Conservation (phyloP, 1,140 invertebrate genomes). For the Lucilia cuprina region DNA sequence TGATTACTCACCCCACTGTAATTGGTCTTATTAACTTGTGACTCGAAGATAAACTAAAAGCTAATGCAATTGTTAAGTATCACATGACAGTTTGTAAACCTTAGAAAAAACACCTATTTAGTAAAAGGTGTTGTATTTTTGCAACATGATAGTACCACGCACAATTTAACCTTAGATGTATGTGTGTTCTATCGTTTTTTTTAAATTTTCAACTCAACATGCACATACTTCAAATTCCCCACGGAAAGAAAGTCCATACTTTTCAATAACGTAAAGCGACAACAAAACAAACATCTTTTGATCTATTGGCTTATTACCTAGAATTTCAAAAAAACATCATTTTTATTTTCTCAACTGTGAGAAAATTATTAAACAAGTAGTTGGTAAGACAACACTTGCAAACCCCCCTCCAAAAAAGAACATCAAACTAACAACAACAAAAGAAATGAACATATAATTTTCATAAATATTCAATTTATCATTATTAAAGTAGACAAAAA, state of each 20-base stretch:
- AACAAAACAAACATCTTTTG: neutral
- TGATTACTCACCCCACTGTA: too few relatives aligned
- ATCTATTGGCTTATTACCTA: conserved; percentile 14
- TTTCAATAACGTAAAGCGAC: neutral
- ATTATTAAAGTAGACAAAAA: neutral
- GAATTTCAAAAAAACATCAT: neutral
- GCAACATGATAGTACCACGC: too few relatives aligned
- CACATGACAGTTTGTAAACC: too few relatives aligned
- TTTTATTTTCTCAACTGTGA: neutral
- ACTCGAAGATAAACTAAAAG: too few relatives aligned
- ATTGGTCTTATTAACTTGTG: too few relatives aligned
- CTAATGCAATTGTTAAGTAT: too few relatives aligned
- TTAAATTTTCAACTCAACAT: neutral
- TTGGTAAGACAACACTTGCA: neutral
- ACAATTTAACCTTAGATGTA: too few relatives aligned
- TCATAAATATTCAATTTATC: conserved; percentile 15
- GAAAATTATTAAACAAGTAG: conserved; percentile 12
- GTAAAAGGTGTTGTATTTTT: too few relatives aligned
- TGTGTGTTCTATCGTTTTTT: neutral
- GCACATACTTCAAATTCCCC: neutral
- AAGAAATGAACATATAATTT: neutral
- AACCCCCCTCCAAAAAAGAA: neutral
- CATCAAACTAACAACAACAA: neutral
- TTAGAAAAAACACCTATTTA: too few relatives aligned
- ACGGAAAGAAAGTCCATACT: neutral